These are phyloP conservation scores for Sus cebifrons DNA, from an alignment of 2,797 vertebrate species.

Conservation along the genomic window DNA sequence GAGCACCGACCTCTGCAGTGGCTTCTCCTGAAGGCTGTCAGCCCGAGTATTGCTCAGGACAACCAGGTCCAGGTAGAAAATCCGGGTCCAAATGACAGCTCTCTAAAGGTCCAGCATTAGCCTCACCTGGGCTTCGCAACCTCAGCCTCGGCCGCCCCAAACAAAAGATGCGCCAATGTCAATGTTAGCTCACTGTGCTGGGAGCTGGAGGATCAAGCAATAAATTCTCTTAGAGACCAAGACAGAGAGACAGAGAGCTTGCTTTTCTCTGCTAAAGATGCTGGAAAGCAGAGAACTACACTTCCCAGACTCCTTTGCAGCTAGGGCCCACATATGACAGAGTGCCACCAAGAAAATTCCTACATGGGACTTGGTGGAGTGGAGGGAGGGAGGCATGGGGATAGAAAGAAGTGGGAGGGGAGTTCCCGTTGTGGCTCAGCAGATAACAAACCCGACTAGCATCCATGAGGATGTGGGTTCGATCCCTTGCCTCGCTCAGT, in stretches of 20 bases:
- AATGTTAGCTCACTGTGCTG: not conserved
- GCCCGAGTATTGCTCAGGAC: not conserved
- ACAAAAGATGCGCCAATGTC: not conserved
- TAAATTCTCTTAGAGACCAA: not conserved
- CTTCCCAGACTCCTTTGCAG: constrained; percentile 48
- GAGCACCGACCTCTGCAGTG: not conserved
- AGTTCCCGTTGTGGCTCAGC: too few species aligned
- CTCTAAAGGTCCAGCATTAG: not conserved
- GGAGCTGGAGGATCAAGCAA: not conserved
- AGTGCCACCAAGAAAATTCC: not conserved
- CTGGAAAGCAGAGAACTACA: not conserved
- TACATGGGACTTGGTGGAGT: not conserved
- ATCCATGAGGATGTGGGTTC: too few species aligned
- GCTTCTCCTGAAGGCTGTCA: not conserved
- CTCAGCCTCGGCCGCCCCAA: not conserved
- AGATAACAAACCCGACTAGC: too few species aligned
- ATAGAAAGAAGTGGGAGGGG: not conserved
- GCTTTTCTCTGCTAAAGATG: not conserved
- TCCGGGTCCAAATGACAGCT: not conserved
- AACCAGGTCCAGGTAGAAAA: not conserved
- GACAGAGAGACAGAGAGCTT: not conserved
- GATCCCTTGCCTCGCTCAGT: too few species aligned
- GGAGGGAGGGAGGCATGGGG: not conserved
- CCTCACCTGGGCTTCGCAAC: not conserved
- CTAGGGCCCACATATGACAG: not conserved